Evolutionary conservation across 1,140 invertebrate species (phyloP), one percentile per base, ranked within the genome.

Genomic region (Diorhabda elongata): DNA sequence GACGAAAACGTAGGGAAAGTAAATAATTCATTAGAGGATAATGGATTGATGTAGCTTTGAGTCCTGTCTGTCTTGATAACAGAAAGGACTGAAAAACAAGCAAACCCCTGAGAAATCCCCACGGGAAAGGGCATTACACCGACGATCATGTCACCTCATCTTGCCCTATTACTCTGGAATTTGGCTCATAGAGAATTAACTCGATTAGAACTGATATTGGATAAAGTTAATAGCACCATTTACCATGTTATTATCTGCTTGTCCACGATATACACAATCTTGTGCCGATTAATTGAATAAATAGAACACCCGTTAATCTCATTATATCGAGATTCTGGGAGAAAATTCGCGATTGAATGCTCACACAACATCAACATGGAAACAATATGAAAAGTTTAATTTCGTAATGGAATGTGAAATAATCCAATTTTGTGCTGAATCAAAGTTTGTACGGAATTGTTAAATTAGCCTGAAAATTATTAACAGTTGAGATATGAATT

Each of bases 11-110:
- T 52, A 52, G 47, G n/a, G 3, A 52, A 52, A 52, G 47, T 52
- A 52, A 52, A 52, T 52, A 52, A 52, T 52, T 52, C 47, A 52
- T 52, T 52, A 52, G 47, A 52, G 47, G 47, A 52, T 52, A 52
- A 52, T 52, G 47, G 47, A 52, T 52, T 52, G 47, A 6, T 52
- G 47, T 52, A 52, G 47, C 47, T 52, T 52, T 52, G 47, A 52
- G 47, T 52, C 47, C 47, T 52, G 47, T 52, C 47, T 6, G 47
- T 52, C 47, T 8, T 6, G 47, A 52, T 52, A 8, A 52, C 47
- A 52, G 47, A 52, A 52, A 52, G 47, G 47, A 52, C 47, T 52
- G 47, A 52, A 52, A 52, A n/a, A 52, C 47, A 52, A 52, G 47
- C 47, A 52, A 52, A 52, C 47, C 47, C 47, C 47, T 52, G n/a